These are phyloP conservation scores for Mythimna impura DNA, from an alignment of 2,888 invertebrate species.

Conservation along the genomic window DNA sequence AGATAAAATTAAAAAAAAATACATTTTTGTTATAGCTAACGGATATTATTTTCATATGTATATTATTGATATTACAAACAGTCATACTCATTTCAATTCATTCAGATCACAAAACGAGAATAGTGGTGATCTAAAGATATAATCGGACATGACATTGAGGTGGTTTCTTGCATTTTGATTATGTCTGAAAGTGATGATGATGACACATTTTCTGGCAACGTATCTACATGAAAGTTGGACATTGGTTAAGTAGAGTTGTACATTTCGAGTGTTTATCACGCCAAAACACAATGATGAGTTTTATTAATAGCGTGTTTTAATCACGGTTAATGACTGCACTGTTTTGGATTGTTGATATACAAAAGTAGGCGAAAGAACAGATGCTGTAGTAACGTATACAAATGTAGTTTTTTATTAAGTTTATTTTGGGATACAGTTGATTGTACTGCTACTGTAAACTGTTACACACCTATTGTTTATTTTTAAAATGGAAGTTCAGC, in stretches of 20 bases:
- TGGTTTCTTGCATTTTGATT: slow-evolving; percentile 48
- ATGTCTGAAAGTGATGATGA: slow-evolving; percentile 37
- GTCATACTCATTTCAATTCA: no score
- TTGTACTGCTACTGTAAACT: slow-evolving; percentile 49
- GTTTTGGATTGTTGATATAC: slow-evolving; percentile 31
- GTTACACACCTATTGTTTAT: slow-evolving; percentile 33
- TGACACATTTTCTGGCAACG: slow-evolving; percentile 62
- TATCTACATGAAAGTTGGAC: slow-evolving; percentile 32
- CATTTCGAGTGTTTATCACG: slow-evolving; percentile 45
- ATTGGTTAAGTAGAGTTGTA: background rate
- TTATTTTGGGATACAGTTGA: slow-evolving; percentile 58
- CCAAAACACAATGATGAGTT: slow-evolving; percentile 44
- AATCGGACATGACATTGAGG: slow-evolving; percentile 64
- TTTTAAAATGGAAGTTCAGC: slow-evolving; percentile 14
- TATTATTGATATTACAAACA: no score
- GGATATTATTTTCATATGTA: no score
- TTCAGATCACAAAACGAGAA: slow-evolving; percentile 65
- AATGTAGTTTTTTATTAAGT: slow-evolving; percentile 46
- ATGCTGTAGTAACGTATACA: slow-evolving; percentile 40
- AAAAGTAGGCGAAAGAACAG: slow-evolving; percentile 48
- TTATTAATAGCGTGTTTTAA: slow-evolving; percentile 35
- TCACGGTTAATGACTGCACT: slow-evolving; percentile 38
- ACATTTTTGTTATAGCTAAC: no score
- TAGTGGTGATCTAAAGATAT: slow-evolving; percentile 71
- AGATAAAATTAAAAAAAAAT: no score